phyloP scores from a whole-genome alignment of 2,797 vertebrate species.

The Anguilla pacifica region DNA sequence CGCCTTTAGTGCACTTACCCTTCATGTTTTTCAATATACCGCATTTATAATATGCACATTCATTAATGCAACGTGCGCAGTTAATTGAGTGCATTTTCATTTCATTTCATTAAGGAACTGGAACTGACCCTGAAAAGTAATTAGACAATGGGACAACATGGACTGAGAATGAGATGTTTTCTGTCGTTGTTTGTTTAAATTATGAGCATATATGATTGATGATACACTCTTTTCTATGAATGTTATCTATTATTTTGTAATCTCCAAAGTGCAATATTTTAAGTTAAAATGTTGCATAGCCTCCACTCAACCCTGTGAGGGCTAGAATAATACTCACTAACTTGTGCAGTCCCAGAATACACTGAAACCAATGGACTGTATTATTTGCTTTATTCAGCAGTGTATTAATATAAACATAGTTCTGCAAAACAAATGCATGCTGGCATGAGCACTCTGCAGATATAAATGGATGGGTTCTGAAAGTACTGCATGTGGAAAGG shows the following conservation, averaged over 20 bases:
- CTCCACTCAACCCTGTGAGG: not conserved
- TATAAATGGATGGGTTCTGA: not conserved
- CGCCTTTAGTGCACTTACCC: slow-evolving; percentile 66
- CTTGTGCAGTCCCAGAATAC: not conserved
- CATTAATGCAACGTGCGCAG: not conserved
- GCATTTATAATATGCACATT: slow-evolving; percentile 8
- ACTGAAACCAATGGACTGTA: not conserved
- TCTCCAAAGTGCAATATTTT: not conserved
- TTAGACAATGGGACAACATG: not conserved
- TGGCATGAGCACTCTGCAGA: not conserved
- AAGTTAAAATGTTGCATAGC: not conserved
- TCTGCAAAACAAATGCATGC: not conserved
- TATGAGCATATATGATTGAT: not conserved
- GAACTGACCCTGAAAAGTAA: not conserved
- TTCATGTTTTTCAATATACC: slow-evolving; percentile 21
- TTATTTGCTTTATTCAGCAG: not conserved
- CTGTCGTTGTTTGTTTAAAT: not conserved
- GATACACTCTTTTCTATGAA: not conserved
- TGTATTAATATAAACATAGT: not conserved
- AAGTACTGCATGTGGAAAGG: not conserved
- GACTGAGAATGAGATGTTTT: not conserved
- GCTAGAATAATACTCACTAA: not conserved
- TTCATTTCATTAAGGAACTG: not conserved
- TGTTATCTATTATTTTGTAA: not conserved
- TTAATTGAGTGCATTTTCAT: slow-evolving; percentile 8